These are phyloP conservation scores for Orthonevra nobilis DNA, from an alignment of 2,888 invertebrate genomes.

Conservation along the genomic window DNA sequence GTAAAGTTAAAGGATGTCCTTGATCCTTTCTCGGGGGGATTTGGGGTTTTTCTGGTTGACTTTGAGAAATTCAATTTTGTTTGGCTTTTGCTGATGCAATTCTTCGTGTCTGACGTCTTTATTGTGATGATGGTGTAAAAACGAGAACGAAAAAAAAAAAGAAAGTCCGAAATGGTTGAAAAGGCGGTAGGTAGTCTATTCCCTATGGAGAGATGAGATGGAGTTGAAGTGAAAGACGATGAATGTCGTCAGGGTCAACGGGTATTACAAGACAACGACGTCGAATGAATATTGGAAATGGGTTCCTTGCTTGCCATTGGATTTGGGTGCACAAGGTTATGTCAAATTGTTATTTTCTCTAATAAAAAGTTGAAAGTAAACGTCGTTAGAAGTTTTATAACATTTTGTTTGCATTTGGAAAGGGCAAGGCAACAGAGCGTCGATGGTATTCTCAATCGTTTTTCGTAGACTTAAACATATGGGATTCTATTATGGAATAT, in stretches of 20 bases:
- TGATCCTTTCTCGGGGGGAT: background rate
- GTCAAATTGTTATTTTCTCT: background rate
- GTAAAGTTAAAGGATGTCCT: background rate
- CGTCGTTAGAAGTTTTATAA: no score
- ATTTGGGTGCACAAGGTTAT: conserved; percentile 24
- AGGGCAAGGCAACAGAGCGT: no score
- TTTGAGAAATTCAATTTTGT: conserved; percentile 21
- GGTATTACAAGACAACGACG: conserved; percentile 56
- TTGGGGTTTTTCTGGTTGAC: background rate
- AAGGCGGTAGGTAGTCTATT: background rate
- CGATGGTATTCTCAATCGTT: no score
- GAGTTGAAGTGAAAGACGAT: no score
- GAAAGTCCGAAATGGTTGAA: background rate
- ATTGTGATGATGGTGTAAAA: conserved; percentile 20
- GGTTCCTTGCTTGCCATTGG: background rate
- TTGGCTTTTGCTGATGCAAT: conserved; percentile 33
- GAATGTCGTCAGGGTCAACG: conserved; percentile 40
- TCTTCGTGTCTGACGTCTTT: conserved; percentile 28
- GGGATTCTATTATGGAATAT: no score
- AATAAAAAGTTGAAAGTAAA: no score
- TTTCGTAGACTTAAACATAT: no score
- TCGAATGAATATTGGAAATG: conserved; percentile 36
- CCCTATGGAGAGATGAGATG: conserved; percentile 24
- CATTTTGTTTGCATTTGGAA: no score
- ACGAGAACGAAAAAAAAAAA: no score